Conservation (phyloP, 2,888 invertebrate species). For the Pyrgus malvae region DNA sequence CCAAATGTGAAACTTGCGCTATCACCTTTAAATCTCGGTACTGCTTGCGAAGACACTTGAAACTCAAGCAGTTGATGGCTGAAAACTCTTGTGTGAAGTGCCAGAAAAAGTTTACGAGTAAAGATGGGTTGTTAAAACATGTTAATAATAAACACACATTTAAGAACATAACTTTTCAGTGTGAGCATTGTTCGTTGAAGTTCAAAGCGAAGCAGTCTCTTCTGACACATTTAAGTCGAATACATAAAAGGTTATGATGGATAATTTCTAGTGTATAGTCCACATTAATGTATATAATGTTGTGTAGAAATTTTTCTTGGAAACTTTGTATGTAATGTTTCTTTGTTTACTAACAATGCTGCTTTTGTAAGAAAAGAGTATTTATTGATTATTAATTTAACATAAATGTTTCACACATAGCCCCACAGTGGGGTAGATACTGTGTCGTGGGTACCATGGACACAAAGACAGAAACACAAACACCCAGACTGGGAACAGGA, state of each 20-base stretch:
- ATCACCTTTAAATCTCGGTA: conserved; percentile 73
- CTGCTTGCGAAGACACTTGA: conserved; percentile 67
- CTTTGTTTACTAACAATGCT: no score
- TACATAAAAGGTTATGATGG: conserved; percentile 66
- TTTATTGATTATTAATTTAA: no score
- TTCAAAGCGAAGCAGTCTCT: conserved; percentile 67
- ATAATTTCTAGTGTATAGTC: no score
- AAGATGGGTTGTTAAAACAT: conserved; percentile 62
- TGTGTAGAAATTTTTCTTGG: no score
- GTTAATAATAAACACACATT: conserved; percentile 63
- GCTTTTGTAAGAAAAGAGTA: no score
- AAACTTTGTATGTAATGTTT: no score
- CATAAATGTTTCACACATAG: no score
- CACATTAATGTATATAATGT: no score
- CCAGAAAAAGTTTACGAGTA: conserved; percentile 65
- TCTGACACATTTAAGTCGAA: conserved; percentile 58
- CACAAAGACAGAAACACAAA: no score
- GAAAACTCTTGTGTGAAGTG: conserved; percentile 70
- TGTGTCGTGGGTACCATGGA: no score
- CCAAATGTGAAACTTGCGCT: conserved; percentile 65
- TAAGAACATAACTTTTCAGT: conserved; percentile 64
- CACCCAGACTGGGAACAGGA: no score
- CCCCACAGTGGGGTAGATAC: no score
- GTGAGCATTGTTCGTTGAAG: conserved; percentile 64
- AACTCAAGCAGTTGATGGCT: conserved; percentile 61